phyloP scores from a whole-genome alignment of 2,888 invertebrate genomes.

The Micropterix aruncella region DNA sequence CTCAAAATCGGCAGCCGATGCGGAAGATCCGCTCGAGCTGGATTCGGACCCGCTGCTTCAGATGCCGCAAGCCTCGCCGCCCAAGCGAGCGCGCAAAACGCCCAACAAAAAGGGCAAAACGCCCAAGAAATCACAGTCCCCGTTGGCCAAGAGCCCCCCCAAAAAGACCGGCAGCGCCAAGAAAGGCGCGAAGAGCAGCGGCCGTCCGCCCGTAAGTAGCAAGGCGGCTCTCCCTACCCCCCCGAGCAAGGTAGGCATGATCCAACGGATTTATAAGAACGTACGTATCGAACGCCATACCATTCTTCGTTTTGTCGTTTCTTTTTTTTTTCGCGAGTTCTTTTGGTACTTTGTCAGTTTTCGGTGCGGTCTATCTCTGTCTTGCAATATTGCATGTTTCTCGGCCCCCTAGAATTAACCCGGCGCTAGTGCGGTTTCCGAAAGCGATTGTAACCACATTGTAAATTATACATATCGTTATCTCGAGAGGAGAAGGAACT shows the following conservation, averaged over 20 bases:
- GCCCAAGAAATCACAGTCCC: neutral
- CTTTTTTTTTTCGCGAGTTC: slow-evolving; percentile 8
- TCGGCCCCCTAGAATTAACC: too few relatives aligned
- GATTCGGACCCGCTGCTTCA: slow-evolving; percentile 12
- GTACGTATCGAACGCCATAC: slow-evolving; percentile 36
- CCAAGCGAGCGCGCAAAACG: slow-evolving; percentile 1
- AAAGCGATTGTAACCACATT: too few relatives aligned
- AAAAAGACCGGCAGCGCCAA: slow-evolving; percentile 3
- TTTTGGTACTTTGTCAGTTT: neutral
- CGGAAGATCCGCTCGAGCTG: slow-evolving; percentile 15
- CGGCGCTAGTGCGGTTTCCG: too few relatives aligned
- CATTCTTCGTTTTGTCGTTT: slow-evolving; percentile 24
- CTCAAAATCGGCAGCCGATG: slow-evolving; percentile 24
- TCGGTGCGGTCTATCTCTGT: neutral
- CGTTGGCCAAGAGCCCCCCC: slow-evolving; percentile 5
- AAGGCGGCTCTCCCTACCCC: slow-evolving; percentile 29
- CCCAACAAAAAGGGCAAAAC: slow-evolving; percentile 5
- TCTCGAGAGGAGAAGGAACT: too few relatives aligned
- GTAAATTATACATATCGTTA: too few relatives aligned
- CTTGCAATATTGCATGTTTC: neutral
- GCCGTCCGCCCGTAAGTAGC: slow-evolving; percentile 16
- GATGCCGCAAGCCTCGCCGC: slow-evolving; percentile 1
- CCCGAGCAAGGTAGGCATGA: slow-evolving; percentile 42
- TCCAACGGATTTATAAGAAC: slow-evolving; percentile 43
- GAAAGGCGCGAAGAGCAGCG: slow-evolving; percentile 21